Evolutionary conservation across 2,797 vertebrate species (phyloP), one percentile per base, ranked within the genome.

Genomic region (Pseudomugil gertrudae): DNA sequence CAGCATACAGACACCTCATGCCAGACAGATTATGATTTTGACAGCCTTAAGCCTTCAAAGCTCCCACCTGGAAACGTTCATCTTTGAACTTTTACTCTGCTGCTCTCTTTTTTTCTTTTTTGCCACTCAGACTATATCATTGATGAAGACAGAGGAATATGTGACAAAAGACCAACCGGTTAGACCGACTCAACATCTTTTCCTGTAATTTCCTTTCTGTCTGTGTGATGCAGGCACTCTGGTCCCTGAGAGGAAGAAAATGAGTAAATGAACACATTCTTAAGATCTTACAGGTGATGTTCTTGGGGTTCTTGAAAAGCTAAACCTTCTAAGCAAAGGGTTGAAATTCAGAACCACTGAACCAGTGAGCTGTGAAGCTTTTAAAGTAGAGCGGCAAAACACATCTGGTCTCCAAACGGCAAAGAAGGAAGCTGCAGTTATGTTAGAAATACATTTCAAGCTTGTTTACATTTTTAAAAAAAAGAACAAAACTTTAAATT

Each of bases 21-120:
- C 89, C 84, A 84, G 77, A 79, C 45, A 82, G 86, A 89, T 87
- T 90, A 87, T 68, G 76, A 66, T 68, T 85, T 80, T 82, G 79
- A 86, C 84, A 80, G 86, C 74, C 52, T 47, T 76, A 81, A 88
- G 68, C 73, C 80, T 62, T 74, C 75, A 71, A 30, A 81, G 84
- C 84, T 87, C 80, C 63, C 58, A 59, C 38, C 55, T 69, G 4
- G 0, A 72, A 69, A 74, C 59, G 59, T 71, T 72, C 68, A 4
- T 58, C 70, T 73, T 58, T 69, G 19, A 76, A 84, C 69, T 69
- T 80, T 74, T 74, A 57, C 60, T 69, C 52, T 63, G 54, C 60
- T 19, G 40, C 38, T 54, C 55, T 23, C 3, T 62, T 56, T 38
- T 11, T 36, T 17, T 38, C 19, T 3, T 40, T 17, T 38, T 23